These are phyloP conservation scores for Nebria brevicollis DNA, from an alignment of 2,888 invertebrate species.

Conservation along the genomic window DNA sequence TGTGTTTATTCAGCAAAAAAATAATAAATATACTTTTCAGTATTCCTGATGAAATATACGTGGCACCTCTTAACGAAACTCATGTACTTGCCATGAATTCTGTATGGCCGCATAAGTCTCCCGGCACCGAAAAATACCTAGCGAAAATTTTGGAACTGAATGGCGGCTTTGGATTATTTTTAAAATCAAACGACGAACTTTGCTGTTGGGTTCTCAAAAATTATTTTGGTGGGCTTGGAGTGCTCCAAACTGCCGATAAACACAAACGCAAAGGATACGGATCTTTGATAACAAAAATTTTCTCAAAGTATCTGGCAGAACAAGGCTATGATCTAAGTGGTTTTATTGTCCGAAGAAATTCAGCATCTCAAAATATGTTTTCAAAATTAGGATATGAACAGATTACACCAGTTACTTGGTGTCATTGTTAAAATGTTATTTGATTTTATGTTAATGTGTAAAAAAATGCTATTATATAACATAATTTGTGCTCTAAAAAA, in stretches of 20 bases:
- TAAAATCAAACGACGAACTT: slow-evolving; percentile 56
- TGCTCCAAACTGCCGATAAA: slow-evolving; percentile 58
- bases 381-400: slow-evolving; percentile 54
- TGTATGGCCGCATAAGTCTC: slow-evolving; percentile 58
- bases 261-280: slow-evolving; percentile 60
- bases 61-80: slow-evolving; percentile 54
- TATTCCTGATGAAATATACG: slow-evolving; percentile 57
- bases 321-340: slow-evolving; percentile 55
- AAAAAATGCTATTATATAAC: too few species aligned
- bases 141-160: slow-evolving; percentile 57
- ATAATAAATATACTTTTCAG: slow-evolving; percentile 49
- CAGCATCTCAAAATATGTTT: slow-evolving; percentile 58
- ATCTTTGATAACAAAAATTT: slow-evolving; percentile 55
- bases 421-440: neutral
- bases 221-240: slow-evolving; percentile 57
- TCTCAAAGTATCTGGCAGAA: slow-evolving; percentile 57
- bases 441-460: neutral
- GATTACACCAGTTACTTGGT: slow-evolving; percentile 30
- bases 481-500: too few species aligned
- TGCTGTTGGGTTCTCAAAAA: slow-evolving; percentile 60
- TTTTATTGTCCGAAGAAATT: slow-evolving; percentile 57
- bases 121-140: slow-evolving; percentile 56
- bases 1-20: neutral
- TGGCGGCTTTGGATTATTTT: slow-evolving; percentile 59
- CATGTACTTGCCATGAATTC: slow-evolving; percentile 56